Evolutionary conservation across 2,888 invertebrate genomes (phyloP), one percentile per base, ranked within the genome.

Genomic region (Scaptomyza flava): DNA sequence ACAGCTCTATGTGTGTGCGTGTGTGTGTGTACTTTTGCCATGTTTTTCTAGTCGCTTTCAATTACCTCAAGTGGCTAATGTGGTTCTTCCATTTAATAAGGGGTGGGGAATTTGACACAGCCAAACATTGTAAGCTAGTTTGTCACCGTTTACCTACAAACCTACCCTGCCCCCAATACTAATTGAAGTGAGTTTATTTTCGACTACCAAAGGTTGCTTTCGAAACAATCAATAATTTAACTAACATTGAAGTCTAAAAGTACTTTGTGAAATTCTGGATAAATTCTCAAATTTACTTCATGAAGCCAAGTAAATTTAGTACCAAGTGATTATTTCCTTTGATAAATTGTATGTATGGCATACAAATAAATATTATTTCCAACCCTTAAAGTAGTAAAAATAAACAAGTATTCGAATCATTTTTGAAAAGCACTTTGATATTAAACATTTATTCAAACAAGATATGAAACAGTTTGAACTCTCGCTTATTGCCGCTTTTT

Each of bases 41-140:
- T 76, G 70, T 77, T 59, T 56, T 61, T 66, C 52, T 71, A 74
- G 72, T 75, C 68, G 64, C 84, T 70, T 87, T 81, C 84, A 87
- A 84, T 86, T 86, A 86, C 62, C 64, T 83, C 71, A 69, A 86
- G 85, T 86, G 85, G 80, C 74, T 87, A 85, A 81, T 79, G 87
- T 85, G 83, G 83, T 87, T 87, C 85, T 83, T 82, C 85, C 85
- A 85, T 79, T 85, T 84, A 83, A 86, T 86, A 83, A 84, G 72
- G 79, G 85, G 70, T 67, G 85, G 74, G 80, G 74, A 73, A 74
- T 27, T 33, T 36, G 33, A 30, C 31, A 33, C 52, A 65, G 36
- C 68, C 54, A 52, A 66, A 74, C 81, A 83, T 67, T 74, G 82
- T 72, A 75, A 68, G 84, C 82, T 81, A 83, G 83, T 86, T 83